Conservation (phyloP, 2,888 invertebrate species). For the Mythimna albipuncta region DNA sequence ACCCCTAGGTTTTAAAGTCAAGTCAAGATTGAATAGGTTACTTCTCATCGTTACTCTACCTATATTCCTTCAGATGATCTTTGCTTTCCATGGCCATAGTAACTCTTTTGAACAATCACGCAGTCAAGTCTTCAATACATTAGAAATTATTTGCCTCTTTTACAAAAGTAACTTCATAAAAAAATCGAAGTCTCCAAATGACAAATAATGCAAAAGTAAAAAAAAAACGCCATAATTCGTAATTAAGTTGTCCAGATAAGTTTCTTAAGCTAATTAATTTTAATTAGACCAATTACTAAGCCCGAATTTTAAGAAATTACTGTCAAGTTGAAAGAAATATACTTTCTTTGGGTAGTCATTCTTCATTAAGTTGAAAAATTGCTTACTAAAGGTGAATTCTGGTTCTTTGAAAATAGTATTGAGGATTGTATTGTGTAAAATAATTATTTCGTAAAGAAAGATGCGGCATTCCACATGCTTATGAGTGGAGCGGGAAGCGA, state of each 20-base stretch:
- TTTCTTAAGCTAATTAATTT: slow-evolving; percentile 51
- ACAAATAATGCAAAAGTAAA: slow-evolving; percentile 17
- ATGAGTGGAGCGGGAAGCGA: too few species aligned
- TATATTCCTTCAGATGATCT: too few species aligned
- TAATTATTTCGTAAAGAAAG: slow-evolving; percentile 16
- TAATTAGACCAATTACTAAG: slow-evolving; percentile 45
- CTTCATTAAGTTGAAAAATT: slow-evolving; percentile 22
- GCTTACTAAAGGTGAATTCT: neutral
- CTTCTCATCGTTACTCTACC: too few species aligned
- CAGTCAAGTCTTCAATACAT: too few species aligned
- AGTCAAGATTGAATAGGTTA: too few species aligned
- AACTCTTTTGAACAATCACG: too few species aligned
- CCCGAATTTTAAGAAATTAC: slow-evolving; percentile 24
- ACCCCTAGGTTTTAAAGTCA: too few species aligned
- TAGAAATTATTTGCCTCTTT: too few species aligned
- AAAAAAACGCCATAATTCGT: slow-evolving; percentile 48
- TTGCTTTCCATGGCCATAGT: too few species aligned
- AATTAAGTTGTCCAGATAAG: slow-evolving; percentile 48
- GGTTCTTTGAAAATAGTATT: slow-evolving; percentile 19
- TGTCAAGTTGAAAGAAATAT: slow-evolving; percentile 32
- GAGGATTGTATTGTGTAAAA: slow-evolving; percentile 13
- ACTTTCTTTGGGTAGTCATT: slow-evolving; percentile 12
- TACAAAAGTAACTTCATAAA: too few species aligned
- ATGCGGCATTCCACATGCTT: neutral
- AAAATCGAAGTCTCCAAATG: neutral